Evolutionary conservation across 1,140 invertebrate species (phyloP).

Genomic region (Zaprionus gabonicus): DNA sequence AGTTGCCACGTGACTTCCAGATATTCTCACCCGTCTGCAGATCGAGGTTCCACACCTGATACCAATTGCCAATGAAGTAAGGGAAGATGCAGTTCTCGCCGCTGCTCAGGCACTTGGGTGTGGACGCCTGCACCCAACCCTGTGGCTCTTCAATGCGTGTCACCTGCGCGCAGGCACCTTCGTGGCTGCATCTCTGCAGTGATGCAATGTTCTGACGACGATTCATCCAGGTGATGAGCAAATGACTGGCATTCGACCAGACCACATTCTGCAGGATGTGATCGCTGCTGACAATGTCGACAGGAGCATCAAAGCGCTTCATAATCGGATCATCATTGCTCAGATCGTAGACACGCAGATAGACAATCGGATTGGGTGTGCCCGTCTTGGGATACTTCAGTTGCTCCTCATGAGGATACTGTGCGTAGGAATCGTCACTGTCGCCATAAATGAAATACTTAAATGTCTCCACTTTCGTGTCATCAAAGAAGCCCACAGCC

Average conservation of each 20-base stretch:
- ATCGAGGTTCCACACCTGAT: slow-evolving; percentile 76
- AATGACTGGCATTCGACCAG: slow-evolving; percentile 90
- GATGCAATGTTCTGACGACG: slow-evolving; percentile 91
- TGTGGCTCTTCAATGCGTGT: slow-evolving; percentile 66
- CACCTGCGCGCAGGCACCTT: slow-evolving; percentile 64
- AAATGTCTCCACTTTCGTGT: slow-evolving; percentile 89
- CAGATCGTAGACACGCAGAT: slow-evolving; percentile 88
- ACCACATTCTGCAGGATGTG: slow-evolving; percentile 88
- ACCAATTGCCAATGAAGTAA: slow-evolving; percentile 79
- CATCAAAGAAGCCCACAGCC: slow-evolving; percentile 94
- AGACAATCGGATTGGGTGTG: slow-evolving; percentile 90
- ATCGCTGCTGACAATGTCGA: slow-evolving; percentile 85
- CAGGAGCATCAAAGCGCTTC: slow-evolving; percentile 82
- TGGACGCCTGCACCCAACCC: slow-evolving; percentile 73
- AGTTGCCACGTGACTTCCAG: slow-evolving; percentile 63
- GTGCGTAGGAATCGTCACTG: slow-evolving; percentile 87
- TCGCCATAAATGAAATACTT: slow-evolving; percentile 88
- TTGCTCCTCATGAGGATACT: slow-evolving; percentile 94
- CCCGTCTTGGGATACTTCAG: slow-evolving; percentile 95
- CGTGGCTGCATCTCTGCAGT: slow-evolving; percentile 65
- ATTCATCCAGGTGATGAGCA: slow-evolving; percentile 93
- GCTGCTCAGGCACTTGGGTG: slow-evolving; percentile 57
- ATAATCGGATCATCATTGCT: slow-evolving; percentile 73
- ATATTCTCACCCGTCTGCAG: slow-evolving; percentile 66
- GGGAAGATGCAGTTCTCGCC: slow-evolving; percentile 67